Base-by-base conservation (phyloP, 2,888 invertebrate species). In the Halictus quadricinctus region DNA sequence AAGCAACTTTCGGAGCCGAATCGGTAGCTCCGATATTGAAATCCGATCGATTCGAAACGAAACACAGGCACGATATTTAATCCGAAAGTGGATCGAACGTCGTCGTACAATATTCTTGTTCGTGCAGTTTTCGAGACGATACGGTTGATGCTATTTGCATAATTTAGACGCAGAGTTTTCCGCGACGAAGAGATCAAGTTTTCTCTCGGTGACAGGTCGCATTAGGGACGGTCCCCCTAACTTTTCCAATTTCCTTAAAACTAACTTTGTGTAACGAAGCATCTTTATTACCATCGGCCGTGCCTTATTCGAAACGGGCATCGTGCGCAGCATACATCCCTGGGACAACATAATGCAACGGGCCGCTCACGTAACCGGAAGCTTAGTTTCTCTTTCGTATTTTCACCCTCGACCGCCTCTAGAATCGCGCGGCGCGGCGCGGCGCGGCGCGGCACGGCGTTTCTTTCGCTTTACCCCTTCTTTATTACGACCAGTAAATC, bases 401-500 rank as follows among this genome's bases (percentile, higher is more conserved):
- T 76, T 70, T 70, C 74, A 46, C 43, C 60, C 74, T 48, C 41
- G 41, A 69, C 12, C 69, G 10, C 36, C 41, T 69, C 41, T 21
- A 48, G 48, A 69, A 81, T 80, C 72, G 83, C 76, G 66, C 25
- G 50, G 46, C 64, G 48, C n/a, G 6, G 6, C 25, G 15, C 64
- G 60, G 29, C 70, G n/a, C 29, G 29, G 29, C 29, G 1, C 29
- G 2, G 29, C 29, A 29, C 29, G 29, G 29, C 29, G 29, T n/a
- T n/a, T n/a, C n/a, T 36, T 66, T 60, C 46, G 54, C 69, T 69
- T 64, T 58, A 76, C 43, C 21, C 50, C n/a, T 70, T 70, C 54
- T 81, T 86, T 79, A 85, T 87, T 78, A 70, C 80, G 21, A 25
- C 69, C 81, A 18, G 64, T 79, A 80, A 80, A 82, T 85, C 78